Evolutionary conservation across 2,113 vertebrate species (phyloP).

Genomic region (Gulo gulo): DNA sequence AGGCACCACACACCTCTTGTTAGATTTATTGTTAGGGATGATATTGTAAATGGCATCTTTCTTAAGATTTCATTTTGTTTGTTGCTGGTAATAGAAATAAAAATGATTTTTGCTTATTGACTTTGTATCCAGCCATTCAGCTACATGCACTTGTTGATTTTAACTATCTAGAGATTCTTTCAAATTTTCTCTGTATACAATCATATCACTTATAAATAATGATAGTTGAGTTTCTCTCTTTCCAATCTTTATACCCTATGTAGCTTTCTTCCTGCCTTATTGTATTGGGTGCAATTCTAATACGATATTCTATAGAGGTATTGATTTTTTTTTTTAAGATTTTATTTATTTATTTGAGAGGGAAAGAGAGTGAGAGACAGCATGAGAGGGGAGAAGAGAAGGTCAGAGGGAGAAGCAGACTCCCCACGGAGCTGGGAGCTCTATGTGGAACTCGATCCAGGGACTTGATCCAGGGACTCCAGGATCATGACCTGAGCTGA

Average conservation of each 20-base stretch:
- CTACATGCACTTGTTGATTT: background rate
- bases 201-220: background rate
- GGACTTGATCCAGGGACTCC: too few species aligned
- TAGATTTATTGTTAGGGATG: background rate
- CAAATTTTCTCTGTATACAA: background rate
- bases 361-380: too few species aligned
- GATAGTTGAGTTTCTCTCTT: background rate
- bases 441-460: too few species aligned
- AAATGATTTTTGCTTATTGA: background rate
- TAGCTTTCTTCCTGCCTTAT: background rate
- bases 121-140: background rate
- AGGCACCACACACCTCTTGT: background rate
- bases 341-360: too few species aligned
- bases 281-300: background rate
- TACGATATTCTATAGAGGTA: background rate
- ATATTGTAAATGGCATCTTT: background rate
- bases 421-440: too few species aligned
- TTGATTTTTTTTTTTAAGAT: too few species aligned
- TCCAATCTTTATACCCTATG: background rate
- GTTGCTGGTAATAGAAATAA: background rate
- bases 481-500: too few species aligned
- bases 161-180: background rate
- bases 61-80: background rate
- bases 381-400: too few species aligned
- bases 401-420: too few species aligned